Evolutionary conservation across 2,888 invertebrate species (phyloP), one percentile per base, ranked within the genome.

Genomic region (Helobdella robusta): DNA sequence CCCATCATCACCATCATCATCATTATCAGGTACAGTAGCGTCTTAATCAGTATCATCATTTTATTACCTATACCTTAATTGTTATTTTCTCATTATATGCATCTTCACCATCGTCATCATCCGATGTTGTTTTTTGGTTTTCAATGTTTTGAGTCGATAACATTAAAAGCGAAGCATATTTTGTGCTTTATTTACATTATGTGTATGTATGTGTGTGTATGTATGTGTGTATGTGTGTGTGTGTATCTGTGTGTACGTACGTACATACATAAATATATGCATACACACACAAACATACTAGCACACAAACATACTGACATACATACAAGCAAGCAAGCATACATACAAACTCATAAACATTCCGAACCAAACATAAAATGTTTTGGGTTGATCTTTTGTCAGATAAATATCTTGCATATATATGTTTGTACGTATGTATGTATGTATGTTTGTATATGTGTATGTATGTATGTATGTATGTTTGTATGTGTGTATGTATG

Each of bases 401-500:
- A n/a, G n/a, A n/a, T n/a, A n/a, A n/a, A n/a, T n/a, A n/a, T n/a
- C n/a, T 3, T 20, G 30, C 35, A 32, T 59, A 34, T 58, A 58
- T 64, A 36, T 58, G 30, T 64, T 20, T 36, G 44, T 28, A 30
- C 32, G 34, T 44, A 65, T 30, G 25, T 59, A 59, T 44, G 35
- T 34, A 28, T 59, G 40, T 58, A 65, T 40, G 25, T 65, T 15
- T 44, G 6, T 60, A 44, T 44, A 59, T 20, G 25, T 59, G 23
- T 59, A 25, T 59, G 52, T 23, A 59, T 36, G 18, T 20, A 59
- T 58, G 20, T 59, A 34, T 64, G 48, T 64, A 59, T 64, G 44
- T 64, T 58, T 58, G 28, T 64, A 64, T 64, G 48, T 64, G 56
- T 64, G 23, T 64, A 64, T 64, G 48, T 64, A 64, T 64, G 48